Evolutionary conservation across 2,888 invertebrate species (phyloP).

Genomic region (Orthosia gothica): DNA sequence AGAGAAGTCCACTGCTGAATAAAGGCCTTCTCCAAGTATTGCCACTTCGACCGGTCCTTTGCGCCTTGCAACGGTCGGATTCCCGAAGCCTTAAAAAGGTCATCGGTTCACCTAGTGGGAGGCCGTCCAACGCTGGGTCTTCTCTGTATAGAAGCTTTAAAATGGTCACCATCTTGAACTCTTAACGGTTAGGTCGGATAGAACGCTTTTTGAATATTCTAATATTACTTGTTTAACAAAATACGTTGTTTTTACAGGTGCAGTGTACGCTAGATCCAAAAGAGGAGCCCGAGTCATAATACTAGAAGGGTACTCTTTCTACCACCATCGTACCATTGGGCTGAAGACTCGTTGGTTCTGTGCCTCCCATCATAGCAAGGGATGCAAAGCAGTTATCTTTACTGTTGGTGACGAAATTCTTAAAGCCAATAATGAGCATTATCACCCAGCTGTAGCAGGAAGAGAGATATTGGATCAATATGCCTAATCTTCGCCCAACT

Average conservation of each 20-base stretch:
- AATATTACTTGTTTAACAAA: too few relatives aligned
- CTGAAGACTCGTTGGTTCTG: conserved; percentile 54
- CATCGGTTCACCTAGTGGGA: too few relatives aligned
- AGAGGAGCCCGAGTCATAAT: conserved; percentile 39
- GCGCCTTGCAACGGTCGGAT: too few relatives aligned
- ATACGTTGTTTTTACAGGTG: conserved; percentile 22
- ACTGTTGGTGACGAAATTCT: conserved; percentile 50
- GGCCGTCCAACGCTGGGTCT: too few relatives aligned
- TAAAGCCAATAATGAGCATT: conserved; percentile 53
- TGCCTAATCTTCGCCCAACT: not conserved
- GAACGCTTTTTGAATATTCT: too few relatives aligned
- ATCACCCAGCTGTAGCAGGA: not conserved
- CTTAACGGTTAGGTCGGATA: too few relatives aligned
- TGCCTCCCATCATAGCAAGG: conserved; percentile 27
- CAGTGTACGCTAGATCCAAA: conserved; percentile 34
- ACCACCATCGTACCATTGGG: conserved; percentile 36
- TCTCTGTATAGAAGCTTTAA: too few relatives aligned
- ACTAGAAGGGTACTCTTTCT: conserved; percentile 50
- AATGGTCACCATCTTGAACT: too few relatives aligned
- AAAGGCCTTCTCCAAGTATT: too few relatives aligned
- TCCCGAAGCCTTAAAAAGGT: too few relatives aligned
- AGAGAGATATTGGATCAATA: not conserved
- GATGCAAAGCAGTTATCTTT: conserved; percentile 49
- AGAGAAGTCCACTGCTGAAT: too few relatives aligned
- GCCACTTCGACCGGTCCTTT: too few relatives aligned